Evolutionary conservation across 2,113 vertebrate genomes (phyloP), one percentile per base, ranked within the genome.

Genomic region (Pterocles gutturalis): DNA sequence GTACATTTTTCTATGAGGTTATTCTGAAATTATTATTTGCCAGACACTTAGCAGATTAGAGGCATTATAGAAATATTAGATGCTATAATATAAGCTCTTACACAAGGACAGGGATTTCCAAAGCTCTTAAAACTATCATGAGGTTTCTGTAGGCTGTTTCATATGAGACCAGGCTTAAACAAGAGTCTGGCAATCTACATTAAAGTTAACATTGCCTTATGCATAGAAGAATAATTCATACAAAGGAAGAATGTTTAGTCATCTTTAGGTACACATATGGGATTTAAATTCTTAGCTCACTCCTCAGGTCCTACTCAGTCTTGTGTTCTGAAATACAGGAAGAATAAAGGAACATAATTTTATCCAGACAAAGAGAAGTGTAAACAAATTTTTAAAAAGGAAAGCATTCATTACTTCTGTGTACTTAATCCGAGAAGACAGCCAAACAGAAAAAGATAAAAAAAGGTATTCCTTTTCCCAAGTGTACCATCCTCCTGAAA

Each of bases 1-100:
- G 10, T 33, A 87, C 25, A 48, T 55, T 90, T 26, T 87, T 87
- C 72, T 84, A 57, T 29, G 49, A 77, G 36, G 28, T 82, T 93
- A 76, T 75, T 91, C 73, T 54, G 62, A 76, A 91, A 89, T 58
- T 41, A 89, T 57, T 88, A 67, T n/a, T 83, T 93, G 38, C 67
- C 78, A 78, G 61, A 89, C 60, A 73, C 62, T 58, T 73, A 33
- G 67, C 60, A 77, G 79, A 92, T 90, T 80, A 90, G 51, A 90
- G 36, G 67, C 46, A 90, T 75, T 71, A 75, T 60, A 96, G 60
- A 96, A 94, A 95, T 78, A 92, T 71, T 84, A 93, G 70, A 73
- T 89, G 72, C n/a, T 58, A 72, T 13, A 84, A 19, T 48, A 65
- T 76, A 80, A 85, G 49, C 57, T 89, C 75, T 92, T 92, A 79